Base-by-base conservation (phyloP, 2,113 vertebrate species). In the Macrotis lagotis region DNA sequence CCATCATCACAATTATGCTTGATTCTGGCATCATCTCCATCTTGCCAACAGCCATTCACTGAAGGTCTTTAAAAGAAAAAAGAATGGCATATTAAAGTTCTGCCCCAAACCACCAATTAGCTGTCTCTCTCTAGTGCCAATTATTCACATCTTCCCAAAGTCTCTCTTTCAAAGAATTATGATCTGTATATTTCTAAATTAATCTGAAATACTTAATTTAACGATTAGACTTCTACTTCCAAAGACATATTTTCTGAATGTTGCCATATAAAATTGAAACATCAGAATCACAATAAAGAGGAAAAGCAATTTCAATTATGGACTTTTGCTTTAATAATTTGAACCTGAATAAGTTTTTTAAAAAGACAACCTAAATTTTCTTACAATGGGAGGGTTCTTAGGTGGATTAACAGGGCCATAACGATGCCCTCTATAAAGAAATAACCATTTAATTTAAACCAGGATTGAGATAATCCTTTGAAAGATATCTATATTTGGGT, bases 21-120 rank as follows among this genome's bases (percentile, higher is more conserved):
- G 93, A 47, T 52, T 90, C 96, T 95, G 93, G 37, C 19, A 93
- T 94, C 90, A 95, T 88, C 47, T 51, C 9, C 90, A 90, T 31
- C 22, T 92, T 44, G 31, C 28, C 96, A 55, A 92, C 59, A 47
- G 66, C n/a, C 0, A 88, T 22, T 92, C 89, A 93, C 24, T 24
- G 1, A 96, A 88, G 25, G 48, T 25, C 28, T 93, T 47, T 49
- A 24, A 2, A 1, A 51, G 92, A 96, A 91, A 51, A 92, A 96
- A 91, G 93, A 91, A 90, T n/a, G 91, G 37, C 25, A 97, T 91
- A n/a, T 37, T 91, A 47, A 44, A 91, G 44, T 31, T 97, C 53
- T 50, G 28, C 44, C 94, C 66, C n/a, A 95, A 96, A 3, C 4
- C 52, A 47, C 26, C 92, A 91, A 91, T 52, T 94, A 90, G 10